Conservation (phyloP, 2,888 invertebrate genomes). For the Sarcophaga subvicina region DNA sequence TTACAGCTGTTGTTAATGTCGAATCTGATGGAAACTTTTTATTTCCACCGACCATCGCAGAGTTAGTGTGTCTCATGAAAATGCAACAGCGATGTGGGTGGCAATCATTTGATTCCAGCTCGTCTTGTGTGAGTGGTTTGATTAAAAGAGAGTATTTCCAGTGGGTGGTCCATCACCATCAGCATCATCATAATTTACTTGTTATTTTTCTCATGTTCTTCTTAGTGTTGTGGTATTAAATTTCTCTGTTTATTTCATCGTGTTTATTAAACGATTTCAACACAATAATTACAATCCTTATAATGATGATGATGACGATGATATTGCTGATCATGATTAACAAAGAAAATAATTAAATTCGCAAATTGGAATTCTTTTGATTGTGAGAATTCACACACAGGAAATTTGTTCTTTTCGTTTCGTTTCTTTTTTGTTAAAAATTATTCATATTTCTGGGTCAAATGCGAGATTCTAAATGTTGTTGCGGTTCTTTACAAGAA, state of each 20-base stretch:
- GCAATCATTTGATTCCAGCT: conserved; percentile 23
- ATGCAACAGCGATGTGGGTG: conserved; percentile 60
- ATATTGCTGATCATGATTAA: not conserved
- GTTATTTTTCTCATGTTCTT: conserved; percentile 55
- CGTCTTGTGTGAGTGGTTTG: conserved; percentile 39
- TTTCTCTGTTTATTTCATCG: conserved; percentile 43
- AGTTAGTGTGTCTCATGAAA: conserved; percentile 39
- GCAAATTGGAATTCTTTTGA: not conserved
- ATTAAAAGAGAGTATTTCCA: conserved; percentile 47
- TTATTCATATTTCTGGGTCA: conserved; percentile 39
- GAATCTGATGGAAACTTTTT: not conserved
- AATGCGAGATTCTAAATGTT: conserved; percentile 7
- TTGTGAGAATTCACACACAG: conserved; percentile 1
- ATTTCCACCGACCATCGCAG: not conserved
- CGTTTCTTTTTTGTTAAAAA: conserved; percentile 24
- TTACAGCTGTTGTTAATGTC: conserved; percentile 6
- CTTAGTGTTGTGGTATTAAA: conserved; percentile 50
- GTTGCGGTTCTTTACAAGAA: not conserved
- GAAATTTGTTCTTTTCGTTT: not conserved
- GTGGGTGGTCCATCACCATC: conserved; percentile 55
- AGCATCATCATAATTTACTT: conserved; percentile 51
- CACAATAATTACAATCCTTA: not conserved
- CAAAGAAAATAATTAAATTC: not conserved
- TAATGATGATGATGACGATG: not conserved
- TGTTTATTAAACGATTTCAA: conserved; percentile 18